phyloP scores from a whole-genome alignment of 1,140 invertebrate species.

The Drosophila orosa region DNA sequence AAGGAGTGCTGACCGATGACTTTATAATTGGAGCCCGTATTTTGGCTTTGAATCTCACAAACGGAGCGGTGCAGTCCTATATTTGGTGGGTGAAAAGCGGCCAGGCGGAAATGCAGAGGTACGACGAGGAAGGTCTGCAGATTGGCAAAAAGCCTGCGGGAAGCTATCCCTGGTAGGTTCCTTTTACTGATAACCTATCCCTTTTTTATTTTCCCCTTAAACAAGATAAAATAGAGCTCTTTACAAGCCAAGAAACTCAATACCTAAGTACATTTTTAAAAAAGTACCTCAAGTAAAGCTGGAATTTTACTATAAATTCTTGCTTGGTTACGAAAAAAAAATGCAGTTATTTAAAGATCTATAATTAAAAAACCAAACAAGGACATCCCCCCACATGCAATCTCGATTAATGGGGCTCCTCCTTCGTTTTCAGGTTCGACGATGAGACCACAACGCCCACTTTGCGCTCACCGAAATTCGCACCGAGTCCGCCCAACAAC shows the following conservation, averaged over 20 bases:
- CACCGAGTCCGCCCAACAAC: constrained; percentile 87
- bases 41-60: constrained; percentile 87
- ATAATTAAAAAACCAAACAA: background rate
- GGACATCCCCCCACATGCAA: background rate
- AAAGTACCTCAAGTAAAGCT: background rate
- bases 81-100: constrained; percentile 86
- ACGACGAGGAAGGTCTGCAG: constrained; percentile 85
- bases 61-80: constrained; percentile 85
- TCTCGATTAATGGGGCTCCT: background rate
- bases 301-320: background rate
- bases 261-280: background rate
- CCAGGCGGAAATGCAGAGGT: constrained; percentile 84
- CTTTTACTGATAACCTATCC: background rate
- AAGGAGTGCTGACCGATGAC: constrained; percentile 86
- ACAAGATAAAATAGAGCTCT: background rate
- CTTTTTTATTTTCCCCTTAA: background rate
- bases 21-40: constrained; percentile 86
- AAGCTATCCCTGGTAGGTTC: constrained; percentile 86
- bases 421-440: constrained; percentile 84
- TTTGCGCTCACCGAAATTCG: constrained; percentile 89
- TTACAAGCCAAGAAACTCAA: background rate
- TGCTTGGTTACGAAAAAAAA: background rate
- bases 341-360: background rate
- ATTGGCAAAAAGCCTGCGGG: constrained; percentile 85
- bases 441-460: constrained; percentile 84